phyloP scores from a whole-genome alignment of 2,113 vertebrate genomes.

The Platysternon megacephalum region DNA sequence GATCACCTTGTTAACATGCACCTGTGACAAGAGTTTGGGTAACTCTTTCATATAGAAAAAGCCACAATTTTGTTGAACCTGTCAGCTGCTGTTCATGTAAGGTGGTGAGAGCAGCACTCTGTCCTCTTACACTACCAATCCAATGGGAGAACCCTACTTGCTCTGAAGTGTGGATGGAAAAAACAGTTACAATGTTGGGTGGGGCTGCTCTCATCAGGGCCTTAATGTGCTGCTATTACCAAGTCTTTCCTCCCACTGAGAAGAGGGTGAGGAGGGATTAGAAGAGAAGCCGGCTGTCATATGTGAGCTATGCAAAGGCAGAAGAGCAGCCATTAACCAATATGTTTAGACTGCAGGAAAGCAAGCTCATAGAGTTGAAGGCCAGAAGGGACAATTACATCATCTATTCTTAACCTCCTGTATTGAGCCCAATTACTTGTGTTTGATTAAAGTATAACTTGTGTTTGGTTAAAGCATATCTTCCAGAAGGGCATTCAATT shows the following conservation, averaged over 20 bases:
- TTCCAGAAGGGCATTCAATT: too few species aligned
- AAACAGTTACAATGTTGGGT: neutral
- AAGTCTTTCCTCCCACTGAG: neutral
- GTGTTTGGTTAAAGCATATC: too few species aligned
- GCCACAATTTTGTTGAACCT: neutral
- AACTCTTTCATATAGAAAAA: neutral
- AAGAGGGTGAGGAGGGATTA: neutral
- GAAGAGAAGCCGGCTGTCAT: neutral
- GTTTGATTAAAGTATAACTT: too few species aligned
- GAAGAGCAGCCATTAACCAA: neutral
- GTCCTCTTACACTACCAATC: accelerated
- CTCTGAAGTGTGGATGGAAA: neutral
- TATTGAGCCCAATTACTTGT: too few species aligned
- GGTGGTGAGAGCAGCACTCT: neutral
- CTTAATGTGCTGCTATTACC: neutral
- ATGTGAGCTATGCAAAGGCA: neutral
- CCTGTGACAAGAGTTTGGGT: neutral
- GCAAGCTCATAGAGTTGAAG: neutral
- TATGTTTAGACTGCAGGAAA: neutral
- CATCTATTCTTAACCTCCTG: too few species aligned
- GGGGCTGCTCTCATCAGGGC: neutral
- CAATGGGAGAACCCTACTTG: accelerated
- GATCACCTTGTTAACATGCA: neutral
- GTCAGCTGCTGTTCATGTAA: neutral
- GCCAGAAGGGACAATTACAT: too few species aligned